phyloP scores from a whole-genome alignment of 2,888 invertebrate genomes.

The Coenonympha glycerion region DNA sequence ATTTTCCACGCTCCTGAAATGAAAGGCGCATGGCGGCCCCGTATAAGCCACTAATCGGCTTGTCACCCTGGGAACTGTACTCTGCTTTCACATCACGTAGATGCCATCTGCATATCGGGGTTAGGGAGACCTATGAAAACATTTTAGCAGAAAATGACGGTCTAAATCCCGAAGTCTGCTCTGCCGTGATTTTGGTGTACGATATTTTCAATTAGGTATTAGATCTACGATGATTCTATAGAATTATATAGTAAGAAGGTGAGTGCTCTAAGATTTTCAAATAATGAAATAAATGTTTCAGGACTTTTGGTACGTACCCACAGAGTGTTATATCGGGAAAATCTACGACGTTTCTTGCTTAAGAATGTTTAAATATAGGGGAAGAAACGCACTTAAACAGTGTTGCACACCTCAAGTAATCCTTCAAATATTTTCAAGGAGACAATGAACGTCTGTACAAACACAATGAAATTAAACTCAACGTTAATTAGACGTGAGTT shows the following conservation, averaged over 20 bases:
- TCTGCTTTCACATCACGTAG: slow-evolving; percentile 67
- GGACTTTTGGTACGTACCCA: no score
- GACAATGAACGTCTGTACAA: no score
- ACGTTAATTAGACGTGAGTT: slow-evolving; percentile 54
- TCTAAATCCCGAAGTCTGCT: slow-evolving; percentile 1
- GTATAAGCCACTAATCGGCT: slow-evolving; percentile 59
- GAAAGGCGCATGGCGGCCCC: slow-evolving; percentile 8
- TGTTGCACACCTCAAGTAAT: not conserved
- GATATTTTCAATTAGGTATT: not conserved
- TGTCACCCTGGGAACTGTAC: slow-evolving; percentile 55
- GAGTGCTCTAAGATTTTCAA: no score
- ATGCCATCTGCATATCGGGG: slow-evolving; percentile 65
- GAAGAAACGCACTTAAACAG: no score
- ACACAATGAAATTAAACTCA: slow-evolving; percentile 47
- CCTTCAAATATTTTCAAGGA: no score
- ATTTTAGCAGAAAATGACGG: slow-evolving; percentile 25
- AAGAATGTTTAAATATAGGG: no score
- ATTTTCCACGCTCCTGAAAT: slow-evolving; percentile 4
- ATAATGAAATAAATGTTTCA: no score
- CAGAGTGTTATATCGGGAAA: no score
- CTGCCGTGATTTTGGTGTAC: slow-evolving; percentile 3
- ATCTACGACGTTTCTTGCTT: no score
- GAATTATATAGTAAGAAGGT: no score
- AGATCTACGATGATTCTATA: no score
- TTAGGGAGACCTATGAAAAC: slow-evolving; percentile 47